These are phyloP conservation scores for Avahi laniger DNA, from an alignment of 2,797 vertebrate genomes.

Conservation along the genomic window DNA sequence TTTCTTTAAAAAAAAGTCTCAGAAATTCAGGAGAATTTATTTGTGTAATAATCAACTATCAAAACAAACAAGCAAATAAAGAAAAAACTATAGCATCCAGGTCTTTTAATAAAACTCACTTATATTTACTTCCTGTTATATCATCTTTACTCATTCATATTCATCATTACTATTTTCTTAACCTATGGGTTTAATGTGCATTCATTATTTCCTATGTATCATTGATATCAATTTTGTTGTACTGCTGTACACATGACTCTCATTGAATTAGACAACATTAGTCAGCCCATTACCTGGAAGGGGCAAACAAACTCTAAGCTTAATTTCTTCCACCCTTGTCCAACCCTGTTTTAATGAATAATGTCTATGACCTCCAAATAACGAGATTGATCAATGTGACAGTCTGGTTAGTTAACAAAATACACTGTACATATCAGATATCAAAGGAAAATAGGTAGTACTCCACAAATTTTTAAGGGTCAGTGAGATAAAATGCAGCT, in stretches of 20 bases:
- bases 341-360: neutral
- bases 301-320: neutral
- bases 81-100: neutral
- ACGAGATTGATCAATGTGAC: neutral
- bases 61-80: neutral
- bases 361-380: neutral
- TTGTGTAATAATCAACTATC: neutral
- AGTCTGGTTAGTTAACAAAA: neutral
- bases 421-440: neutral
- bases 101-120: neutral
- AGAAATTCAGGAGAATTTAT: neutral
- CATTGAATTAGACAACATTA: neutral
- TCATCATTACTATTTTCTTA: neutral
- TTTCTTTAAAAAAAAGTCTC: neutral
- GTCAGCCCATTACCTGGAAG: neutral
- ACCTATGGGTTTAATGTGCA: neutral
- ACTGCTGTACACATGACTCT: neutral
- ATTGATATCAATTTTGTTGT: neutral
- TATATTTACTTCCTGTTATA: neutral
- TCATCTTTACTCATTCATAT: neutral
- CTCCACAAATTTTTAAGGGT: neutral
- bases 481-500: neutral
- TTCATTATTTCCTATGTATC: neutral
- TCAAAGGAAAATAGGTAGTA: neutral
- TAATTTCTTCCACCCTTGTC: neutral